Percentiles rank a stretch among this genome's conserved stretches.
phyloP scores from a whole-genome alignment of 2,113 vertebrate genomes.

The Halcyon malimbica region DNA sequence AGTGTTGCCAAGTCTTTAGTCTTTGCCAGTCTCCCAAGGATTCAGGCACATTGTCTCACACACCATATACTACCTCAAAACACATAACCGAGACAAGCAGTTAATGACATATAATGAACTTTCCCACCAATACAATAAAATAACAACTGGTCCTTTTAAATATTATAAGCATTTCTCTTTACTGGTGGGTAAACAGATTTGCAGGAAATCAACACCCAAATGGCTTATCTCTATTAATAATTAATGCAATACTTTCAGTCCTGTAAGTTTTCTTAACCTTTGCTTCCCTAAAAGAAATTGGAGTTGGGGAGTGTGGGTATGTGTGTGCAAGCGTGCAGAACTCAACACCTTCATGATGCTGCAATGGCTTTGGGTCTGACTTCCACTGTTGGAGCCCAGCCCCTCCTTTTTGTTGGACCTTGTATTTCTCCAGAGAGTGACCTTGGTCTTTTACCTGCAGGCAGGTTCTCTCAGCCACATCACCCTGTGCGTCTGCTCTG shows the following conservation, averaged over 20 bases:
- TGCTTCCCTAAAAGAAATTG: neutral
- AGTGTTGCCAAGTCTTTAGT: neutral
- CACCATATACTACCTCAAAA: neutral
- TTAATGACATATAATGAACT: neutral
- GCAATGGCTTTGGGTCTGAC: neutral
- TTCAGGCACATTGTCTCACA: neutral
- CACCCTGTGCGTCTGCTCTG: fast-evolving
- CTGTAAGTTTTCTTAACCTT: neutral
- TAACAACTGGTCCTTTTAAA: neutral
- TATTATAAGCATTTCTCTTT: neutral
- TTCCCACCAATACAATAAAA: neutral
- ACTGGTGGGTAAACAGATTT: neutral
- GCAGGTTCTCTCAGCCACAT: neutral
- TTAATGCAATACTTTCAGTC: neutral
- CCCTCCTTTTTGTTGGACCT: neutral
- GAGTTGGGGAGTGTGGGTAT: too few species aligned
- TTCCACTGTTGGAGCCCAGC: neutral
- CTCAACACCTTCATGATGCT: neutral
- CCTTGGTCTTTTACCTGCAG: neutral
- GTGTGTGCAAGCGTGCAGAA: neutral
- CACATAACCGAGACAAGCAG: neutral
- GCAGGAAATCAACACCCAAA: neutral
- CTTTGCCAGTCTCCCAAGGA: neutral
- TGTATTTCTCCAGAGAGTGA: neutral
- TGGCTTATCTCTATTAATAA: neutral